A percentile compares a stretch with the other conserved stretches of the same genome.
Evolutionary conservation across 2,113 vertebrate species (phyloP).

Genomic region (Nymphicus hollandicus): DNA sequence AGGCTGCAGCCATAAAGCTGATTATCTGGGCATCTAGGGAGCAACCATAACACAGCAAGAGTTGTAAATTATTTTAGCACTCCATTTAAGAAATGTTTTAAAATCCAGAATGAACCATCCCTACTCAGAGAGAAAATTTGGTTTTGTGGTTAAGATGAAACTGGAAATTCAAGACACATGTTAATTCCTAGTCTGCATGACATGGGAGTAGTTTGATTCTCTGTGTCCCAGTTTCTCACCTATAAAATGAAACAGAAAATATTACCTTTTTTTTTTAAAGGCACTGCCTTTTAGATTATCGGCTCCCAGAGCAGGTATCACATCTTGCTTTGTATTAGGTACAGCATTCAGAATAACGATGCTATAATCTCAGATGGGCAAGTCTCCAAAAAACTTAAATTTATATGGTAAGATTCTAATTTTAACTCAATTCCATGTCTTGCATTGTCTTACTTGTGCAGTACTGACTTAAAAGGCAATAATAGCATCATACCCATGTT

Average conservation of each 20-base stretch:
- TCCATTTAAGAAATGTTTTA: not conserved
- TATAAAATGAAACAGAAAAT: slow-evolving; percentile 21
- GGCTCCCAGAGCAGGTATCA: not conserved
- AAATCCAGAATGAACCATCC: not conserved
- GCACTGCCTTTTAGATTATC: not conserved
- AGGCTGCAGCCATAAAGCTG: not conserved
- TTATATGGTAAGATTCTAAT: not conserved
- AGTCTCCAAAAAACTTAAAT: not conserved
- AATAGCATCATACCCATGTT: not conserved
- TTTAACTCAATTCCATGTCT: not conserved
- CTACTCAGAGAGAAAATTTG: not conserved
- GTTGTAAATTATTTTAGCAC: not conserved
- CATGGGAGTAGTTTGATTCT: not conserved
- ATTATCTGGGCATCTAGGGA: not conserved
- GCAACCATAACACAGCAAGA: not conserved
- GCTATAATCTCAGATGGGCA: not conserved
- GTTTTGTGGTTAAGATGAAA: slow-evolving; percentile 6
- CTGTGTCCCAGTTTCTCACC: not conserved
- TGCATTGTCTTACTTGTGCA: not conserved
- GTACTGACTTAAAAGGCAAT: not conserved
- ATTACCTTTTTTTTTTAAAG: not conserved
- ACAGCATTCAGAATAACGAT: not conserved
- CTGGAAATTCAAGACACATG: slow-evolving; percentile 26
- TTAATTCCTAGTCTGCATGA: slow-evolving; percentile 30
- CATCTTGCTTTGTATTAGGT: not conserved